phyloP scores from a whole-genome alignment of 2,113 vertebrate species.

The Sebastes fasciatus region DNA sequence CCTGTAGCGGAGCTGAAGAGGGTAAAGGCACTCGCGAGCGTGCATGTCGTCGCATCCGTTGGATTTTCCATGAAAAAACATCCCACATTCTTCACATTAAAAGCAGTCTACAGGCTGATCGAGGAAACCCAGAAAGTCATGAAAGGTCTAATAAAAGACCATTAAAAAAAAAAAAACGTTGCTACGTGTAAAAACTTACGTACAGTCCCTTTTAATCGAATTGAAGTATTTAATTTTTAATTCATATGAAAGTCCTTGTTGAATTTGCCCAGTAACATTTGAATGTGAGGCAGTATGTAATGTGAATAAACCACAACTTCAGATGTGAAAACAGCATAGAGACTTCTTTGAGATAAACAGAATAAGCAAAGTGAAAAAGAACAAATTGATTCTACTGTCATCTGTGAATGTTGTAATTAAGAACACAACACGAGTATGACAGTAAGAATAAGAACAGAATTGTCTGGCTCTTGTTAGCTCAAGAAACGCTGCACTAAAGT shows the following conservation, averaged over 20 bases:
- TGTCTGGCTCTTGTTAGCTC: neutral
- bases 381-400: neutral
- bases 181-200: no score
- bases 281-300: neutral
- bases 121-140: no score
- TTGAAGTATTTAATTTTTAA: neutral
- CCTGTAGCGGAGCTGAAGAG: no score
- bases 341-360: neutral
- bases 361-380: neutral
- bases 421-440: neutral
- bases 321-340: neutral
- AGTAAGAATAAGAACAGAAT: neutral
- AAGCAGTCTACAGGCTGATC: no score
- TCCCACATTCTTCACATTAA: no score
- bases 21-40: no score
- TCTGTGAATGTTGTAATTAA: constrained; percentile 1
- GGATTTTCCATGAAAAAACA: no score
- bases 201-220: neutral
- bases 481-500: neutral
- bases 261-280: neutral
- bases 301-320: neutral
- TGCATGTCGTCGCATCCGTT: no score
- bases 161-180: no score
- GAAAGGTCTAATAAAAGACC: no score
- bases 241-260: neutral